Evolutionary conservation across 2,888 invertebrate species (phyloP).

Genomic region (Tigriopus californicus): DNA sequence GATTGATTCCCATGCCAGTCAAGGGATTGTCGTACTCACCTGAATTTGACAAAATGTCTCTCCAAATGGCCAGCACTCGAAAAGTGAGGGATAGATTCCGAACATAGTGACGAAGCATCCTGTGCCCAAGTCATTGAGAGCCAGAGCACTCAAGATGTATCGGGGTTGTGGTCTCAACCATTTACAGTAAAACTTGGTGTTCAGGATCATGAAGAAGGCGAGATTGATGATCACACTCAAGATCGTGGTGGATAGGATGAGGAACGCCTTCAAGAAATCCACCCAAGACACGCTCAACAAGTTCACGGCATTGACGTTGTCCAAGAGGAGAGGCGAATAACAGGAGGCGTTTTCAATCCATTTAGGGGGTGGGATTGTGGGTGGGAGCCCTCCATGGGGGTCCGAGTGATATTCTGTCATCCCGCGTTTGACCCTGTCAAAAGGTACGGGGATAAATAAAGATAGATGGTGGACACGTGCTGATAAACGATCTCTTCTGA

Average conservation of each 20-base stretch:
- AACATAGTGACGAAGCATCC: conserved; percentile 69
- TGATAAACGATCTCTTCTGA: too few relatives aligned
- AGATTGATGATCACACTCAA: background rate
- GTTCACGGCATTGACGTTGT: background rate
- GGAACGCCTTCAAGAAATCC: background rate
- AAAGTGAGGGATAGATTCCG: conserved; percentile 59
- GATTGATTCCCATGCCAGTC: too few relatives aligned
- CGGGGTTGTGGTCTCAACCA: conserved; percentile 42
- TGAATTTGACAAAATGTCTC: conserved; percentile 77
- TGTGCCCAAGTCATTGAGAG: conserved; percentile 68
- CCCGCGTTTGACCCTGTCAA: too few relatives aligned
- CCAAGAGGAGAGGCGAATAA: background rate
- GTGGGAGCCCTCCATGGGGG: background rate
- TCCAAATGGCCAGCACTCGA: conserved; percentile 77
- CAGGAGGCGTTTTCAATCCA: conserved; percentile 8
- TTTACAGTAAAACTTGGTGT: background rate
- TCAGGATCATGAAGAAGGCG: background rate
- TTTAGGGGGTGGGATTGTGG: conserved; percentile 3
- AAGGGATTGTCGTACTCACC: too few relatives aligned
- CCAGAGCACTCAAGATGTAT: conserved; percentile 65
- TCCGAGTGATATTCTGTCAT: background rate
- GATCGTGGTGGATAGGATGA: background rate
- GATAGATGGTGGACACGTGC: too few relatives aligned
- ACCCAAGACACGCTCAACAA: background rate
- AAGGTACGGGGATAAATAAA: too few relatives aligned